Base-by-base conservation (phyloP, 92 coral and sea anemone genomes). In the Pocillopora grandis region DNA sequence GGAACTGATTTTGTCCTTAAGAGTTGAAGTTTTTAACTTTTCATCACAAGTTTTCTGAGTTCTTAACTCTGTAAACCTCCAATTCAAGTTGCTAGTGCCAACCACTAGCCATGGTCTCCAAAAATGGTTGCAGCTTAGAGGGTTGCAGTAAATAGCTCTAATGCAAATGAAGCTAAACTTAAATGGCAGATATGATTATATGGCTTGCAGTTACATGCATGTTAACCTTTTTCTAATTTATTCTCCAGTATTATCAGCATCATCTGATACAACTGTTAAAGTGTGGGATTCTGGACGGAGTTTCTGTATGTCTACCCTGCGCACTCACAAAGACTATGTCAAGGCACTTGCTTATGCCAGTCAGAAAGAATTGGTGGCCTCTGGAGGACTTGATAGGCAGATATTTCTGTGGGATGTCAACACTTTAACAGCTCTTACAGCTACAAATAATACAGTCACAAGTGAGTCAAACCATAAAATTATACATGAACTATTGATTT, bases 381-480 rank as follows among this genome's bases (percentile, higher is more conserved):
- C 98, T n/a, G 98, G 98, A 3, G 98, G 98, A 42, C 83, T 95
- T 37, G 98, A 95, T 72, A 87, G 92, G 86, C 98, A 95, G 80
- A 95, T 95, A 61, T 95, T 94, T 80, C 88, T 95, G 18, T 95
- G 98, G 98, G 98, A 95, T 87, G 98, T 95, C 37, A 94, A 95
- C 88, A 95, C 98, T 12, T 76, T 95, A 68, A 95, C 98, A 19
- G 98, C 98, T 56, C 85, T 95, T 16, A 95, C 98, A 17, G 98
- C 98, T 17, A 94, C 98, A 58, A 95, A 95, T 42, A 95, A 95
- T 65, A 95, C 98, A 36, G 98, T 95, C n/a, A 95, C 98, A 71
- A 95, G 98, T 95, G 81, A 90, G 96, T 85, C 14, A 57, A 20
- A 33, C 52, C 5, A 7, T 27, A 27, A 27, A 27, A 27, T 27